Evolutionary conservation across 2,888 invertebrate species (phyloP), one percentile per base, ranked within the genome.

Genomic region (Microplitis deprimator): DNA sequence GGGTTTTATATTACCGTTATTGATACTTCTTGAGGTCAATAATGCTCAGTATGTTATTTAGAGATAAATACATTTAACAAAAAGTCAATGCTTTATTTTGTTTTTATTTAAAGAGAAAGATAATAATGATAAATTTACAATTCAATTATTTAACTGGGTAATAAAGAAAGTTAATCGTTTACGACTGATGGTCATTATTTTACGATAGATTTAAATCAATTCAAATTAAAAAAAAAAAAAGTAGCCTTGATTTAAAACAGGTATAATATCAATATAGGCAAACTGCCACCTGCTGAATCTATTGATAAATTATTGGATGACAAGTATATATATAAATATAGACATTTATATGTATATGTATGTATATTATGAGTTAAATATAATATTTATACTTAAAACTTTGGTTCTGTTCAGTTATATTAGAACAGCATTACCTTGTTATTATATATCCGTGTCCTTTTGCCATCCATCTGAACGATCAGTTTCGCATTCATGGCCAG

Each of bases 381-480:
- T 50, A 50, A 50, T 50, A 50, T 29, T 65, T 3, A 29, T 65
- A 29, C 20, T 65, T 20, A 50, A 64, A 41, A 39, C 65, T 73
- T 7, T 38, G 59, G 20, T 67, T 59, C 73, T 67, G 3, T 67
- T 67, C 73, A 73, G 67, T 38, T 38, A 67, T 50, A 50, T 50
- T 50, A 50, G 50, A 50, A 10, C 50, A 67, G 41, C 38, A 62
- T 74, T 82, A 94, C 94, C 93, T 95, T 95, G 81, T 93, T 93
- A 85, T 95, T 95, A 77, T 93, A 91, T 82, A 96, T 92, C 81
- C 95, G 92, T 71, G 96, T 96, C 87, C 94, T 95, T 91, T 96
- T 96, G 72, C 93, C 94, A 87, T 95, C 94, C 95, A 96, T 96
- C 91, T 96, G 94, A 85, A 96, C 94, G 87, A 96, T 96, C 84